phyloP scores from a whole-genome alignment of 2,113 vertebrate species.

The Heterotis niloticus region DNA sequence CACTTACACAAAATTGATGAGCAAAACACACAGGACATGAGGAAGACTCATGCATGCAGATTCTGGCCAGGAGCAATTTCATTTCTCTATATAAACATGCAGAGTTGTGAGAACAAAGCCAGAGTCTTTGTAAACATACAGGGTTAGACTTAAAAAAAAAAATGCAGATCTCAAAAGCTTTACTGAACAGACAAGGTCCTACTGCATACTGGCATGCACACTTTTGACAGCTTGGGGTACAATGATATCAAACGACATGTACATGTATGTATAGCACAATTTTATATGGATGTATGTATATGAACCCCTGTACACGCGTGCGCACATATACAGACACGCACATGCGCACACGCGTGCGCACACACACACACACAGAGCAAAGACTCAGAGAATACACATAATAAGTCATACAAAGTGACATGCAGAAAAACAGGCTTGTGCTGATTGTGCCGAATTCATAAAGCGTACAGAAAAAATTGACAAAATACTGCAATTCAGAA shows the following conservation, averaged over 20 bases:
- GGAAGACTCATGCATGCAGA: constrained; percentile 40
- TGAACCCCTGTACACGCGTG: too few relatives aligned
- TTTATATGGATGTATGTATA: neutral
- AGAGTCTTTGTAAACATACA: constrained; percentile 44
- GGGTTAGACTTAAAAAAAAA: constrained; percentile 4
- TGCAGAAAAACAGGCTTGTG: too few relatives aligned
- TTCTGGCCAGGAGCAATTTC: constrained; percentile 48
- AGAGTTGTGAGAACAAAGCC: constrained; percentile 46
- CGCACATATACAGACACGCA: neutral
- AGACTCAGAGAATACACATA: too few relatives aligned
- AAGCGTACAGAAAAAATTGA: too few relatives aligned
- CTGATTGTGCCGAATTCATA: too few relatives aligned
- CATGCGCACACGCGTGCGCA: too few relatives aligned
- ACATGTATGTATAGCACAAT: neutral
- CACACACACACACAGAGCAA: too few relatives aligned
- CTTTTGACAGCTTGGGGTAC: neutral
- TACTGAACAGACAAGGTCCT: constrained; percentile 32
- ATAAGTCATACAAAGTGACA: too few relatives aligned
- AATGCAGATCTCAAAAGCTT: constrained; percentile 30
- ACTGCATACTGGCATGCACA: constrained; percentile 4
- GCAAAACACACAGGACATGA: constrained; percentile 44
- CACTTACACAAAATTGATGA: constrained; percentile 46
- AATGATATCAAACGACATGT: neutral
- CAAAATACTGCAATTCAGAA: too few relatives aligned
- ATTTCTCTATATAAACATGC: constrained; percentile 57